Base-by-base conservation (phyloP, 2,888 invertebrate species). In the Thymelicus lineola region DNA sequence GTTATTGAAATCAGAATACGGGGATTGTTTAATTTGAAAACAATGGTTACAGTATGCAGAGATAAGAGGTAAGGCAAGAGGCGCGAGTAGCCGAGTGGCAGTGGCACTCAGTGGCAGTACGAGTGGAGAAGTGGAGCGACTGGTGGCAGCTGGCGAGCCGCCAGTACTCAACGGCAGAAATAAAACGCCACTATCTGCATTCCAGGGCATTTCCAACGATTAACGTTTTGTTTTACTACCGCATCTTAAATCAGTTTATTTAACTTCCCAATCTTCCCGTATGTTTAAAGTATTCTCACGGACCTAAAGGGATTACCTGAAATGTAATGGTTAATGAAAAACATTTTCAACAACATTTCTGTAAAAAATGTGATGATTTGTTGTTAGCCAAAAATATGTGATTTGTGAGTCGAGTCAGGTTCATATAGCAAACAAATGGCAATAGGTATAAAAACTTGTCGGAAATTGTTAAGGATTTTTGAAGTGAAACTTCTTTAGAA, bases 121-220 rank as follows among this genome's bases (percentile, higher is more conserved):
- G 58, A 57, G 58, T 12, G 84, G 81, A 77, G 77, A 83, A 85
- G 81, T 84, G 84, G 83, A 81, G 82, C 84, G 84, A 85, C 87
- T 80, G 79, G 88, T 92, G 91, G 93, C 87, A 81, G 79, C 88
- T 92, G 92, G 93, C 91, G 75, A 65, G 75, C 76, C 84, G 92
- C 93, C 93, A 92, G 85, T 85, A 81, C 85, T 84, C 84, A 88
- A 89, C 86, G 89, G 88, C 90, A 90, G 88, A 90, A 91, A 92
- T 92, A 92, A 79, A 80, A 92, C 91, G 87, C 87, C 86, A 89
- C 90, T 90, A 91, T 90, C 89, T 90, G 90, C 89, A 92, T 93
- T 91, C 92, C 91, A 92, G 92, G 88, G 89, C 92, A 92, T 88
- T 90, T 87, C 84, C 83, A 84, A 85, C 81, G 85, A 90, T 89